Evolutionary conservation across 2,797 vertebrate species (phyloP).

Genomic region (Microctenopoma lineatum): DNA sequence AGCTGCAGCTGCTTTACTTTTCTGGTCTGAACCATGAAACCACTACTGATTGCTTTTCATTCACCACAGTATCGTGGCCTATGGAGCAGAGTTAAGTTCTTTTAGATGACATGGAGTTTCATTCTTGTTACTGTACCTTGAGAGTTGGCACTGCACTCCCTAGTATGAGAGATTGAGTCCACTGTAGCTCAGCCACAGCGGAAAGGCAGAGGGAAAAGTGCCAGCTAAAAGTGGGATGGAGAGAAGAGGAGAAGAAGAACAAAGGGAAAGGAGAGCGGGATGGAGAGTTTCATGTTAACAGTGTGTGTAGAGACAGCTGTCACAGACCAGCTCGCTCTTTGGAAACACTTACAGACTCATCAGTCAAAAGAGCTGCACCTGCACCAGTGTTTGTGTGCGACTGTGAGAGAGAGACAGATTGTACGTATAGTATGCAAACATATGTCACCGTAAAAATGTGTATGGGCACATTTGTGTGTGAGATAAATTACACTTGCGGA

Average conservation of each 20-base stretch:
- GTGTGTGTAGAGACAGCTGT: slow-evolving; percentile 68
- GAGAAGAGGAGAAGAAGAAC: slow-evolving; percentile 35
- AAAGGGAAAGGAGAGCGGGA: slow-evolving; percentile 39
- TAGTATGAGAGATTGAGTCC: slow-evolving; percentile 67
- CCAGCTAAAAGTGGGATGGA: slow-evolving; percentile 25
- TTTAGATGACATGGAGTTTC: slow-evolving; percentile 63
- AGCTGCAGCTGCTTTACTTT: slow-evolving; percentile 76
- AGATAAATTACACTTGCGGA: slow-evolving; percentile 51
- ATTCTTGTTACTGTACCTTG: slow-evolving; percentile 68
- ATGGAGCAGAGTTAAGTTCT: slow-evolving; percentile 46
- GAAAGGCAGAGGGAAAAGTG: slow-evolving; percentile 31
- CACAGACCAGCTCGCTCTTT: slow-evolving; percentile 56
- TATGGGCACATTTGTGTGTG: slow-evolving; percentile 35
- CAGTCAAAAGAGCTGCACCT: slow-evolving; percentile 73
- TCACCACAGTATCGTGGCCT: slow-evolving; percentile 50
- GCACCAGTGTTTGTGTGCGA: slow-evolving; percentile 51
- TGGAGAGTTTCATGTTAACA: slow-evolving; percentile 61
- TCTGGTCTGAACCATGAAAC: slow-evolving; percentile 55
- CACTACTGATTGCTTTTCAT: slow-evolving; percentile 73
- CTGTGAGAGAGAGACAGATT: slow-evolving; percentile 13
- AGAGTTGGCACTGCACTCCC: slow-evolving; percentile 57
- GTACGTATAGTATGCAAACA: slow-evolving; percentile 13
- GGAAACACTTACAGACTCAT: slow-evolving; percentile 70
- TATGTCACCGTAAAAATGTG: slow-evolving; percentile 32
- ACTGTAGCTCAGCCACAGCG: slow-evolving; percentile 34